Conservation (phyloP, 2,113 vertebrate genomes). For the Enhydra lutris region DNA sequence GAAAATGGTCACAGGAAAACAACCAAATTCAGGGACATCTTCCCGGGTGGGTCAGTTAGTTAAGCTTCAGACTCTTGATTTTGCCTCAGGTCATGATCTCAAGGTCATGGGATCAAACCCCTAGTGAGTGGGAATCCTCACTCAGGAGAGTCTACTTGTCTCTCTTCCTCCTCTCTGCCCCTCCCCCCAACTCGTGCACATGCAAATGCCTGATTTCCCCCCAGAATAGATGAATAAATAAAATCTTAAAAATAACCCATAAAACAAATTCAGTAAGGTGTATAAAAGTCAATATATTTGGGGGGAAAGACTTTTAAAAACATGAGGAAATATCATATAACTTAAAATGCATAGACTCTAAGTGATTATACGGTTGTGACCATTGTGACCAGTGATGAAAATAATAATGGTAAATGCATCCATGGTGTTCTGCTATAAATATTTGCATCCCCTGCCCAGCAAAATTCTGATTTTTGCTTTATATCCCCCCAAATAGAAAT, state of each 20-base stretch:
- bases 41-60: neutral
- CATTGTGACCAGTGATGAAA: neutral
- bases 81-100: neutral
- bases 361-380: neutral
- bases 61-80: neutral
- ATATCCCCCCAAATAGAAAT: neutral
- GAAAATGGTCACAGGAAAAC: neutral
- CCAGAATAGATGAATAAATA: neutral
- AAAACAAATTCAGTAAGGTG: neutral
- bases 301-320: neutral
- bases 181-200: neutral
- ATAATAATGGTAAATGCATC: neutral
- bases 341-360: neutral
- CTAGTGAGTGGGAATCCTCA: neutral
- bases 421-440: neutral
- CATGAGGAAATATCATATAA: rapidly evolving
- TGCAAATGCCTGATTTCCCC: neutral
- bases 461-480: neutral
- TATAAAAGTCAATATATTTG: neutral
- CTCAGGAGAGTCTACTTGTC: neutral
- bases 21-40: neutral
- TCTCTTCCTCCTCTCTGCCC: neutral
- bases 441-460: neutral
- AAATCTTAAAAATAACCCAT: neutral
- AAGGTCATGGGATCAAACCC: neutral